Conservation (phyloP, 2,797 vertebrate species). For the Lemur catta region DNA sequence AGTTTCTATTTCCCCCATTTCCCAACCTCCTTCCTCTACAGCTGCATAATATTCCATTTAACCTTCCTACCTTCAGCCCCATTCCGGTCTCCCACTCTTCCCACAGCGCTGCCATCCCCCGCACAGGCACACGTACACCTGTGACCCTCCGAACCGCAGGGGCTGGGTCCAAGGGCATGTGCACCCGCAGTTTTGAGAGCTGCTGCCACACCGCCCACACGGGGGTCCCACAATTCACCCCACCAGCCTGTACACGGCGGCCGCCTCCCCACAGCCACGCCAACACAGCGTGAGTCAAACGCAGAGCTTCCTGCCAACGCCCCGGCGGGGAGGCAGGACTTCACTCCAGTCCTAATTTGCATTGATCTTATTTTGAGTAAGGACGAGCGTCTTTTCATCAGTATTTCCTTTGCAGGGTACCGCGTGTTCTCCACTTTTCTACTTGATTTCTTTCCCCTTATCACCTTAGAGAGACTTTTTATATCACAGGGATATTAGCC, state of each 20-base stretch:
- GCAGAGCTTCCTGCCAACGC: accelerated
- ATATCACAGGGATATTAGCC: not conserved
- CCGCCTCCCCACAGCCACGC: no score
- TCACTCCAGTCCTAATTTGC: not conserved
- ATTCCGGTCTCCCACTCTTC: not conserved
- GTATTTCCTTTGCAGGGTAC: not conserved
- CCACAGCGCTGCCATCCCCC: not conserved
- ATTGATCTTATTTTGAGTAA: not conserved
- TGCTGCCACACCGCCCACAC: accelerated
- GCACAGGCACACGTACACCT: accelerated
- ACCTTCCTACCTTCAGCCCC: not conserved
- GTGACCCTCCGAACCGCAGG: not conserved
- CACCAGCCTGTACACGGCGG: not conserved
- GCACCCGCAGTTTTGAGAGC: not conserved
- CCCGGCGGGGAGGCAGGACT: accelerated
- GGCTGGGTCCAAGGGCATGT: not conserved
- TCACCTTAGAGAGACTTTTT: not conserved
- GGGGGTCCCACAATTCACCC: not conserved
- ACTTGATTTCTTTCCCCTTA: not conserved
- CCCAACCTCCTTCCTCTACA: not conserved
- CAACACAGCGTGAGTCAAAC: accelerated
- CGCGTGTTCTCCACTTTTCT: not conserved
- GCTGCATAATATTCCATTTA: not conserved
- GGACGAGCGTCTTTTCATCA: not conserved
- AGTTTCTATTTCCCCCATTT: not conserved